Evolutionary conservation across 2,113 vertebrate genomes (phyloP).

Genomic region (Amphiprion percula): DNA sequence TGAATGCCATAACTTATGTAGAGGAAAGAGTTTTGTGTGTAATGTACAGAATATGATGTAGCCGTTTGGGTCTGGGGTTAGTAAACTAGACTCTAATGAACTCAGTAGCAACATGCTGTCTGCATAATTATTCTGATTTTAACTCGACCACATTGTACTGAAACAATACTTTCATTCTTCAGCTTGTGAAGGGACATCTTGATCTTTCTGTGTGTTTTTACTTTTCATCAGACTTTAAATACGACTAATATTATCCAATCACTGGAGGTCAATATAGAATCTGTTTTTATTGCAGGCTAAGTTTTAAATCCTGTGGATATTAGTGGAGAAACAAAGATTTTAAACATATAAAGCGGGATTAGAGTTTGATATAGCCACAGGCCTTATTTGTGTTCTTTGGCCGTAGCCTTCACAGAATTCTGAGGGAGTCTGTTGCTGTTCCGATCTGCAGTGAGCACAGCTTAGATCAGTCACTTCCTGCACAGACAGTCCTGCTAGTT

Average conservation of each 20-base stretch:
- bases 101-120: slow-evolving; percentile 21
- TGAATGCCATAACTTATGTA: slow-evolving; percentile 60
- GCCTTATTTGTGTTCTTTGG: slow-evolving; percentile 25
- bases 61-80: slow-evolving; percentile 35
- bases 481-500: slow-evolving; percentile 11
- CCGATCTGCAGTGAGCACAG: slow-evolving; percentile 13
- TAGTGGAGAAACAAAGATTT: slow-evolving; percentile 31
- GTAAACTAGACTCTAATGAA: slow-evolving; percentile 29
- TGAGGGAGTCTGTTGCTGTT: slow-evolving; percentile 25
- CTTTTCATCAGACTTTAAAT: slow-evolving; percentile 45
- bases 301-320: slow-evolving; percentile 52
- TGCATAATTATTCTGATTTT: slow-evolving; percentile 40
- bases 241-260: slow-evolving; percentile 41
- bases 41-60: slow-evolving; percentile 30
- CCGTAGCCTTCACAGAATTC: background rate
- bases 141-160: slow-evolving; percentile 58
- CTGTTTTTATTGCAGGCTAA: slow-evolving; percentile 28
- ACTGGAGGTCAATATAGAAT: slow-evolving; percentile 39
- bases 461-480: slow-evolving; percentile 22
- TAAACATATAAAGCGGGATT: slow-evolving; percentile 24
- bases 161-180: slow-evolving; percentile 65
- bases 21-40: slow-evolving; percentile 43
- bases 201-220: slow-evolving; percentile 27
- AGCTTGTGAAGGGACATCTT: slow-evolving; percentile 48
- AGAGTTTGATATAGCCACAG: slow-evolving; percentile 9